Evolutionary conservation across 2,113 vertebrate species (phyloP), one percentile per base, ranked within the genome.

Genomic region (Strix aluco): DNA sequence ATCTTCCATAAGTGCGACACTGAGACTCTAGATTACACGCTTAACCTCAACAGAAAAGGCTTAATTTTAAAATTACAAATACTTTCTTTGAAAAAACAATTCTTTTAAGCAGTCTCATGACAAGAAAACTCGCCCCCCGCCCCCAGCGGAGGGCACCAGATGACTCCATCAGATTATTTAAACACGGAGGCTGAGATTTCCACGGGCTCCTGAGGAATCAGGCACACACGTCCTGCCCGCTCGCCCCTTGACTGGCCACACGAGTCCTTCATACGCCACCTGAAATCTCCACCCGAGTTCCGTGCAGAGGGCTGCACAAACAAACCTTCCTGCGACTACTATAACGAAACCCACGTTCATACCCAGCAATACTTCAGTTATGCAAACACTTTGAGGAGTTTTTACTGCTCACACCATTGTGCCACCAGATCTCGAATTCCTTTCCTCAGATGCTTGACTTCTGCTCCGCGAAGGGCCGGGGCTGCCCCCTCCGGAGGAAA

Each of bases 181-280:
- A 81, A 59, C 3, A 11, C 3, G 4, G 44, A 51, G 42, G 21
- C 29, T 74, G 38, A 62, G 23, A 30, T 40, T 75, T 18, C 67
- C 25, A 19, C 15, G 0, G 27, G 51, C 63, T 52, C 23, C 13
- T 1, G 13, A 54, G 78, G 57, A 46, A 44, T 7, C 1, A 4
- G 42, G 49, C 18, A 9, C 9, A 6, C 15, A 2, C 22, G 21
- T 22, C 18, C 51, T n/a, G 8, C 17, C 5, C 2, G 9, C 58
- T 62, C 14, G 2, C 25, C 51, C 49, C 61, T 17, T 5, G 34
- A 1, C 40, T 2, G 55, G 49, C 44, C 57, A 63, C 63, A 5
- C 42, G 3, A 9, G 1, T 29, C 67, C 44, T 23, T 17, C 75
- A 3, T 2, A 5, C 2, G 1, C 20, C 2, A 7, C 6, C 7